phyloP scores from a whole-genome alignment of 2,888 invertebrate species.

The Drosophila robusta region DNA sequence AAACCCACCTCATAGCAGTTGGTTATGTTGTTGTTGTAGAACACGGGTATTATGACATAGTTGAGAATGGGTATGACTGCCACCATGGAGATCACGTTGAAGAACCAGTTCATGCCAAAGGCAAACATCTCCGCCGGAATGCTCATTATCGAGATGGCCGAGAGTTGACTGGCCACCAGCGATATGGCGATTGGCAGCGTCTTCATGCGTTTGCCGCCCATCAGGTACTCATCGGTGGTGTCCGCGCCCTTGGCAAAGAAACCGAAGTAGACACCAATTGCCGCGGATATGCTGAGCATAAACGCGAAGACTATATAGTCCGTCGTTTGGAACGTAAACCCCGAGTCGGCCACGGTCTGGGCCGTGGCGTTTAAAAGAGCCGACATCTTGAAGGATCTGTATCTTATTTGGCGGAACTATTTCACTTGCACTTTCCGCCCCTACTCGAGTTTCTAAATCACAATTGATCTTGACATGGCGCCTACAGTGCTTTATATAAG shows the following conservation, averaged over 20 bases:
- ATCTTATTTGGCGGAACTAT: background rate
- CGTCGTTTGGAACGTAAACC: slow-evolving; percentile 75
- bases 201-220: slow-evolving; percentile 87
- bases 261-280: slow-evolving; percentile 87
- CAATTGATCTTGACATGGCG: slow-evolving; percentile 1
- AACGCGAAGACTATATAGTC: slow-evolving; percentile 87
- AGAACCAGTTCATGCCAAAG: slow-evolving; percentile 85
- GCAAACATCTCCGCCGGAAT: slow-evolving; percentile 86
- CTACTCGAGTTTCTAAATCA: slow-evolving; percentile 16
- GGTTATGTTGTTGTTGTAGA: slow-evolving; percentile 85
- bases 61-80: slow-evolving; percentile 80
- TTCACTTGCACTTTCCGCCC: slow-evolving; percentile 12
- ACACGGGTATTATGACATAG: slow-evolving; percentile 85
- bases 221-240: slow-evolving; percentile 86
- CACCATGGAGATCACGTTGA: slow-evolving; percentile 84
- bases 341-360: slow-evolving; percentile 25
- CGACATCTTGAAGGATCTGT: slow-evolving; percentile 39
- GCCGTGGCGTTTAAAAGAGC: slow-evolving; percentile 41
- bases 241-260: slow-evolving; percentile 86
- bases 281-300: slow-evolving; percentile 86
- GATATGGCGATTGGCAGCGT: slow-evolving; percentile 88
- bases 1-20: slow-evolving; percentile 85
- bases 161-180: slow-evolving; percentile 87
- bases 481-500: slow-evolving; percentile 23
- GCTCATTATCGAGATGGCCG: slow-evolving; percentile 86